Base-by-base conservation (phyloP, 1,140 invertebrate genomes). In the Euwallacea similis region DNA sequence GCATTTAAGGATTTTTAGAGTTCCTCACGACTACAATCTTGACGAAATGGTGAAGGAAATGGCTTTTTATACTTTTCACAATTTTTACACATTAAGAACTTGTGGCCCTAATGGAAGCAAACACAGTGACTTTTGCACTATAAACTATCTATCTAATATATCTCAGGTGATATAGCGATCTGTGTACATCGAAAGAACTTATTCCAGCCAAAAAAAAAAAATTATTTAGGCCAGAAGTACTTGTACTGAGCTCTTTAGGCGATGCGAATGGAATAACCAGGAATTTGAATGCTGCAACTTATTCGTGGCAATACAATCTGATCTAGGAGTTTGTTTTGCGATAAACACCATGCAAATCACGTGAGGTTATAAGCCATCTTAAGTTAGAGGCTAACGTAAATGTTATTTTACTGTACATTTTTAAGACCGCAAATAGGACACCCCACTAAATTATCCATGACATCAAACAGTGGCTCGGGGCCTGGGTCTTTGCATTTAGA, bases 1-100 rank as follows among this genome's bases (percentile, higher is more conserved):
- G 6, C 46, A 41, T 70, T 71, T 50, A 62, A 89, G 88, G 58
- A 75, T 88, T 11, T 89, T 85, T 83, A 88, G 88, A 6, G 76
- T 79, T 58, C 85, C 88, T 46, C 88, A 89, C 69, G 87, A 90
- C 75, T 89, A 87, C 63, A 89, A 88, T 46, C 78, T 90, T 74
- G 88, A 90, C 77, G 88, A 89, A 78, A 86, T 89, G 11, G 79
- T 90, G 2, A 88, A 87, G 74, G 88, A 90, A 77, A 81, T 89
- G 55, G 85, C 87, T 1, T 90, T 85, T 77, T 91, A 87, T 74
- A 85, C 87, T 64, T 88, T 88, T 2, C 83, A 88, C 9, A 87
- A 86, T 13, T 89, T 89, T 76, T 89, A 88, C 71, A 86, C 85
- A 0, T 82, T 88, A 15, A 86, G 89, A 74, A 86, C 87, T 66